phyloP scores from a whole-genome alignment of 2,113 vertebrate species.

The Trogon melanurus region DNA sequence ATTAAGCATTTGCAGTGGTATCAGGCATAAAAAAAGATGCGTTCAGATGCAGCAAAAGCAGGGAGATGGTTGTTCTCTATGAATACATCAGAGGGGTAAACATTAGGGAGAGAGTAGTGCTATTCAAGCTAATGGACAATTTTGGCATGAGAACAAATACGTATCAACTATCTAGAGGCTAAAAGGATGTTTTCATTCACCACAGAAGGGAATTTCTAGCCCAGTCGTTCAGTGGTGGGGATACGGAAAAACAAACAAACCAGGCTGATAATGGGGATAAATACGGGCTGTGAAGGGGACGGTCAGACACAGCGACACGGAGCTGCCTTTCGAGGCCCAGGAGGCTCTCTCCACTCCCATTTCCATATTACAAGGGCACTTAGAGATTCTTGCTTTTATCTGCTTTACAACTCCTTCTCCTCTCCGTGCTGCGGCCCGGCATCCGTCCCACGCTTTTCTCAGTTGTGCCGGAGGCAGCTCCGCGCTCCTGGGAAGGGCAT shows the following conservation, averaged over 20 bases:
- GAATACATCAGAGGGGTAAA: neutral
- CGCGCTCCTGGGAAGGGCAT: neutral
- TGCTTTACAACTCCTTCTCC: neutral
- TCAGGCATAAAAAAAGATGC: neutral
- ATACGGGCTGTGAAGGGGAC: neutral
- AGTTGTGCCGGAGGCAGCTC: neutral
- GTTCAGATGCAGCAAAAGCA: neutral
- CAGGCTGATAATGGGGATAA: neutral
- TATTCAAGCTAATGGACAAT: slow-evolving; percentile 51
- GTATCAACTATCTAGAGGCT: neutral
- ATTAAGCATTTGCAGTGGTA: neutral
- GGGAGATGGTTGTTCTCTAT: neutral
- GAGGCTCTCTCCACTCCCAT: neutral
- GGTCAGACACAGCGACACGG: neutral
- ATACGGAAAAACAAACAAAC: neutral
- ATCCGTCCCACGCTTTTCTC: too few relatives aligned
- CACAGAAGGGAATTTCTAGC: neutral
- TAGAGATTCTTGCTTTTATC: neutral
- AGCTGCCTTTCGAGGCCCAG: neutral
- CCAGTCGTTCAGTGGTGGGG: neutral
- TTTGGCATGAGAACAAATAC: neutral
- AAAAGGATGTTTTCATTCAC: neutral
- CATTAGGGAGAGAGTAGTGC: neutral
- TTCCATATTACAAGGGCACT: neutral
- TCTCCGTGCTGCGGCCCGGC: neutral